Conservation (phyloP, 2,113 vertebrate species). For the Emydura subglobosa region DNA sequence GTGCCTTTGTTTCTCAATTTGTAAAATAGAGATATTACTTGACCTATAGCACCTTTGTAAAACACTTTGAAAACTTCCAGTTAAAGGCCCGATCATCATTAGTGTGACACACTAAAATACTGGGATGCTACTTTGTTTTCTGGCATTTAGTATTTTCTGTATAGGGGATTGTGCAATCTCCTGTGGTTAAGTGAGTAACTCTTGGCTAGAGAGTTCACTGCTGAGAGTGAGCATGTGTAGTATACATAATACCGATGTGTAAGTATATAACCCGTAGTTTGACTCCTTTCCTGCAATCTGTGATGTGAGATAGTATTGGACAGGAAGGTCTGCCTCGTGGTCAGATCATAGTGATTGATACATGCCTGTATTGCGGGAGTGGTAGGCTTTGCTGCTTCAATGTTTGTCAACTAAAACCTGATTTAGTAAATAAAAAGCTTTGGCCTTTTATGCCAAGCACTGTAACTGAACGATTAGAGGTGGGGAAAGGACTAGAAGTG, state of each 20-base stretch:
- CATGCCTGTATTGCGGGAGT: slow-evolving; percentile 23
- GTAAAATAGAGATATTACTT: too few species aligned
- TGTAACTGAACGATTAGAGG: not conserved
- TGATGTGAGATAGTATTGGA: slow-evolving; percentile 10
- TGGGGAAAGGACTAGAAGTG: not conserved
- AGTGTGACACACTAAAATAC: not conserved
- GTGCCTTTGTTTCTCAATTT: too few species aligned
- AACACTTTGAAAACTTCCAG: too few species aligned
- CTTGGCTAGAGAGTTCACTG: rapidly evolving
- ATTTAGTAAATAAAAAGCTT: slow-evolving; percentile 57
- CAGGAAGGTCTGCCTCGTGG: slow-evolving; percentile 39
- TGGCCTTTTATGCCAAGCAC: slow-evolving; percentile 9
- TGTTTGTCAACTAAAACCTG: slow-evolving; percentile 18
- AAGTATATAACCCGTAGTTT: not conserved
- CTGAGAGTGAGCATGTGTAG: not conserved
- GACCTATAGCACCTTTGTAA: too few species aligned
- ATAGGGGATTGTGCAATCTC: not conserved
- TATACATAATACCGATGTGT: not conserved
- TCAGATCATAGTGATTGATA: not conserved
- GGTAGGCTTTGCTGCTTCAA: slow-evolving; percentile 17
- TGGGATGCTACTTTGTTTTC: not conserved
- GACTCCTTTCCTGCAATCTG: not conserved
- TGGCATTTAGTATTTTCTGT: not conserved
- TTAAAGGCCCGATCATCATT: not conserved
- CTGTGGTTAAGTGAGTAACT: not conserved